These are phyloP conservation scores for Ctenomys sociabilis DNA, from an alignment of 2,113 vertebrate species.

Conservation along the genomic window DNA sequence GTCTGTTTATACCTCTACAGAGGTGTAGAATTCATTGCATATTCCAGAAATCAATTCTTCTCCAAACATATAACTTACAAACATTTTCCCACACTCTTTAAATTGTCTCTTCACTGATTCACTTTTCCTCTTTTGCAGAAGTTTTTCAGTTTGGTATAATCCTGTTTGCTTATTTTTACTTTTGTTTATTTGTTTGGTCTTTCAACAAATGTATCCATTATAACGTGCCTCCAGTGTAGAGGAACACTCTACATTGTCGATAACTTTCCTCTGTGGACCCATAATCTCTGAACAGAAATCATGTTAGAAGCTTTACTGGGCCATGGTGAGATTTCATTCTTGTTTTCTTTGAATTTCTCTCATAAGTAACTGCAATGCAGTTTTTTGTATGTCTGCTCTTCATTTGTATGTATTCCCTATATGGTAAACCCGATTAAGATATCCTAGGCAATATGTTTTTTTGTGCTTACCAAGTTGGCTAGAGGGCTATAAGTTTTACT, in stretches of 20 bases:
- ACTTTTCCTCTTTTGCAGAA: not conserved
- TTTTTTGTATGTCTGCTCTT: not conserved
- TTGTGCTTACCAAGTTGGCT: not conserved
- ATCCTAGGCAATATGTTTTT: not conserved
- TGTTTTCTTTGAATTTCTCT: not conserved
- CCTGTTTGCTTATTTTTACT: not conserved
- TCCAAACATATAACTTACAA: not conserved
- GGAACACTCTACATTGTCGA: too few relatives aligned
- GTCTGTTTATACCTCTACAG: not conserved
- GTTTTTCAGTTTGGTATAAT: not conserved
- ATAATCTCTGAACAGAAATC: too few relatives aligned
- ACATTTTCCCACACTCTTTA: not conserved
- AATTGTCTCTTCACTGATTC: not conserved
- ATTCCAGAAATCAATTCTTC: not conserved
- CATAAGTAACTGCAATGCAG: not conserved
- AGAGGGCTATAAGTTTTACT: not conserved
- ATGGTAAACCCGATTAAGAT: not conserved
- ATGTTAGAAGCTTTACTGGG: not conserved
- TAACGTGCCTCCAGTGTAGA: not conserved
- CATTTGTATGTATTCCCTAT: not conserved
- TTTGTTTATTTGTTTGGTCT: not conserved
- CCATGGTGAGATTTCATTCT: not conserved
- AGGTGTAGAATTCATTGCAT: not conserved
- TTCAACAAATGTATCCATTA: not conserved
- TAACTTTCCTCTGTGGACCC: too few relatives aligned